phyloP scores from a whole-genome alignment of 2,888 invertebrate species.

The Drosophila affinis region DNA sequence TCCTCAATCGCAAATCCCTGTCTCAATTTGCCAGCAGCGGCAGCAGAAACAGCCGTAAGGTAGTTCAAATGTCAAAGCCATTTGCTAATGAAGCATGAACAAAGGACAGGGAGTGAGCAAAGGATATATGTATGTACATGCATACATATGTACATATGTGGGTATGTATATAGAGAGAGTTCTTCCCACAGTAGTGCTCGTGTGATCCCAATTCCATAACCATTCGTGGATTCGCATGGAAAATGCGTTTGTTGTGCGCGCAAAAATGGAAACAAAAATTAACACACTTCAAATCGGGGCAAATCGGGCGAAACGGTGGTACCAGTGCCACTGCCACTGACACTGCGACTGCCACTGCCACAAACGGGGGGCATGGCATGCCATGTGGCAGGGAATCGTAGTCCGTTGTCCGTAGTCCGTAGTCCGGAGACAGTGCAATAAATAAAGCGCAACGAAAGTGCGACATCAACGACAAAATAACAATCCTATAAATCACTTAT shows the following conservation, averaged over 20 bases:
- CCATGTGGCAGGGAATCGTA: constrained; percentile 1
- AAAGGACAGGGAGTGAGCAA: constrained; percentile 4
- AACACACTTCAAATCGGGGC: constrained; percentile 64
- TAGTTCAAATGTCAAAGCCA: constrained; percentile 21
- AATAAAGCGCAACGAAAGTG: constrained; percentile 66
- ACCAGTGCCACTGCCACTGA: background rate
- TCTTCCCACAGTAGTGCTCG: constrained; percentile 18
- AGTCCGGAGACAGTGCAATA: constrained; percentile 20
- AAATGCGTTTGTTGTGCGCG: constrained; percentile 31
- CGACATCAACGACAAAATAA: constrained; percentile 77
- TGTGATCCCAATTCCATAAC: constrained; percentile 15
- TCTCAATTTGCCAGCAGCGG: background rate
- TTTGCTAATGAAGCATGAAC: constrained; percentile 41
- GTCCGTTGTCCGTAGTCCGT: background rate
- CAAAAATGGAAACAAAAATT: constrained; percentile 60
- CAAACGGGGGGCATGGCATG: background rate
- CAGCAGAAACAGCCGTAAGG: background rate
- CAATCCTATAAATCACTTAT: constrained; percentile 76
- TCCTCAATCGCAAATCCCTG: background rate
- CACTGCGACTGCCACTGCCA: background rate
- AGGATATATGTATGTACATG: background rate
- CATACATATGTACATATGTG: no score
- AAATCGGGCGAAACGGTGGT: constrained; percentile 15
- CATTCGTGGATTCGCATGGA: constrained; percentile 30
- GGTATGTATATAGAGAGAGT: background rate